phyloP scores from a whole-genome alignment of 1,140 invertebrate genomes.

The Triops cancriformis region DNA sequence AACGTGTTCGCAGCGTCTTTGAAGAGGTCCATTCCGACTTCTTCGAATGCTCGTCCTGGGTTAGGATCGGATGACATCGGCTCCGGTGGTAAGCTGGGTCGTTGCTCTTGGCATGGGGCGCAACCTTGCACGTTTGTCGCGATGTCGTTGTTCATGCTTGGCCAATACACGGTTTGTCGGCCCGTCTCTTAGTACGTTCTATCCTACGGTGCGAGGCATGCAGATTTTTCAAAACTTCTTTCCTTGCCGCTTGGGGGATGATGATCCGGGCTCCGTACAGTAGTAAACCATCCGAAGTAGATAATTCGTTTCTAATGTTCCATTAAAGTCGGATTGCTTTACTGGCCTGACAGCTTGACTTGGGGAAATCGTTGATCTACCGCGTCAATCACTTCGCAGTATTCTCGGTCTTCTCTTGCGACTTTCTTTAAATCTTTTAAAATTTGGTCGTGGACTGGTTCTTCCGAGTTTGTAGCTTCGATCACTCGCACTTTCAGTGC shows the following conservation, averaged over 20 bases:
- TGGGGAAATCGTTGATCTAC: no score
- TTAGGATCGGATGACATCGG: slow-evolving; percentile 35
- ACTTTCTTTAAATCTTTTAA: no score
- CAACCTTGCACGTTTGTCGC: no score
- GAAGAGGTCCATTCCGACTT: slow-evolving; percentile 37
- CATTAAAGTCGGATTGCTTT: slow-evolving; percentile 33
- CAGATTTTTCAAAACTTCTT: slow-evolving; percentile 37
- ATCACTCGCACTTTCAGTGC: neutral
- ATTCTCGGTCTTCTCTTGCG: no score
- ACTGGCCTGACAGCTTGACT: neutral
- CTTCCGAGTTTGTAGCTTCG: neutral
- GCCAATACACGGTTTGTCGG: no score
- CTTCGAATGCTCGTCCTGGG: slow-evolving; percentile 35
- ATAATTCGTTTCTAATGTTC: slow-evolving; percentile 35
- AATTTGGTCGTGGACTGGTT: slow-evolving; percentile 6
- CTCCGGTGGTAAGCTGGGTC: slow-evolving; percentile 37
- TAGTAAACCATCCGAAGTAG: slow-evolving; percentile 35
- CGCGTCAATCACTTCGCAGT: no score
- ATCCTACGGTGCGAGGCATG: slow-evolving; percentile 43
- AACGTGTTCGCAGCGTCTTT: slow-evolving; percentile 23
- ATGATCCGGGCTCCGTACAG: slow-evolving; percentile 37
- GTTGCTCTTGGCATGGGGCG: no score
- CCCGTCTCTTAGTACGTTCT: slow-evolving; percentile 37
- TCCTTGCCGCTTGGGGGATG: slow-evolving; percentile 37
- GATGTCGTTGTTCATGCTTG: no score